Conservation (phyloP, 2,888 invertebrate genomes). For the Dolichopus griseipennis region DNA sequence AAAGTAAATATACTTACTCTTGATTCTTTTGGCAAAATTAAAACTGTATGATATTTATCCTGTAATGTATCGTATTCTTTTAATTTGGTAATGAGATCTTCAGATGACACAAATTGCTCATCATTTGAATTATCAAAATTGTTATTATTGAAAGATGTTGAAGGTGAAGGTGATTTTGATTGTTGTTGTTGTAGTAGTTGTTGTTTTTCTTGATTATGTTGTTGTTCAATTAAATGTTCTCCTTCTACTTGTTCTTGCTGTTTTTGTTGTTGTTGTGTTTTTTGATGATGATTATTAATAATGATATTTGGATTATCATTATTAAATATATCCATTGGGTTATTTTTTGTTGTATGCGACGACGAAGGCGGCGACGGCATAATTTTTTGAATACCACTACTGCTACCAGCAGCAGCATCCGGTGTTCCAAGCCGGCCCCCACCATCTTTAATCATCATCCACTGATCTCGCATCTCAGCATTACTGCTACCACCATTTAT, state of each 20-base stretch:
- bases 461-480: conserved; percentile 40
- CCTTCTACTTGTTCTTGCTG: neutral
- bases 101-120: conserved; percentile 34
- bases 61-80: conserved; percentile 61
- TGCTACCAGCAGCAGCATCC: conserved; percentile 50
- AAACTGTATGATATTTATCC: conserved; percentile 59
- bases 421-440: conserved; percentile 55
- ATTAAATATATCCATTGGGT: neutral
- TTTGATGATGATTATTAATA: conserved; percentile 25
- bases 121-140: conserved; percentile 30
- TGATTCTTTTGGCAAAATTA: conserved; percentile 55
- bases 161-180: conserved; percentile 19
- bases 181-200: conserved; percentile 22
- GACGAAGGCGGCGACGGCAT: conserved; percentile 3
- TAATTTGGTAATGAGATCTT: conserved; percentile 49
- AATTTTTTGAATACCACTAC: neutral
- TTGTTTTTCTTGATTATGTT: conserved; percentile 29
- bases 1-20: conserved; percentile 46
- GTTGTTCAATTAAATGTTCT: conserved; percentile 28
- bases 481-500: conserved; percentile 27
- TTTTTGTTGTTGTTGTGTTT: conserved; percentile 17
- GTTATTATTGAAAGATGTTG: conserved; percentile 12
- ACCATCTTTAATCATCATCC: conserved; percentile 44
- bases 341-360: conserved; percentile 20
- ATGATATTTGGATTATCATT: neutral